phyloP scores from a whole-genome alignment of 2,888 invertebrate genomes.

The Hypercompe scribonia region DNA sequence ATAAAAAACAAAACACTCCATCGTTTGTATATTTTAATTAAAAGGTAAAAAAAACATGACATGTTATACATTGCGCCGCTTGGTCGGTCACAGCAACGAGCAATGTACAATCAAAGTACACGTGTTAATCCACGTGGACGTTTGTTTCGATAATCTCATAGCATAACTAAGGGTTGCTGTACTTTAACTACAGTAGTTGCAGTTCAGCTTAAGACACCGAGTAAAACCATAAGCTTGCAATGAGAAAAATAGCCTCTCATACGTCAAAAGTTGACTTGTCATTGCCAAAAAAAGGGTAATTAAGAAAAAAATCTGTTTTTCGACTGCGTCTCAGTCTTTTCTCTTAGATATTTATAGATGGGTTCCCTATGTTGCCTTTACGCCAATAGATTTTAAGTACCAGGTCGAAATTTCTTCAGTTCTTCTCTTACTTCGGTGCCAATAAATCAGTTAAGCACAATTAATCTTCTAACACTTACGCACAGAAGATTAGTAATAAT shows the following conservation, averaged over 20 bases:
- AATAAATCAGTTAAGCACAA: too few species aligned
- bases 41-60: constrained; percentile 33
- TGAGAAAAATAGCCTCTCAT: not conserved
- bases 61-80: constrained; percentile 30
- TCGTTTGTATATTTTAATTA: constrained; percentile 39
- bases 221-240: not conserved
- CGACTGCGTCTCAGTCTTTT: too few species aligned
- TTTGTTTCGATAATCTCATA: constrained; percentile 4
- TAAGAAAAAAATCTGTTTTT: too few species aligned
- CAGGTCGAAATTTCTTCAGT: too few species aligned
- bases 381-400: too few species aligned
- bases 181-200: constrained; percentile 2
- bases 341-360: too few species aligned
- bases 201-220: not conserved
- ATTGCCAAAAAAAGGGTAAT: too few species aligned
- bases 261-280: too few species aligned
- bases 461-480: too few species aligned
- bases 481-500: too few species aligned
- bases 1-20: not conserved
- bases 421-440: too few species aligned
- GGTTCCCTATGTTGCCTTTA: too few species aligned
- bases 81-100: constrained; percentile 27
- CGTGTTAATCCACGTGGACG: constrained; percentile 38
- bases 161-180: not conserved
- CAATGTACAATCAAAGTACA: constrained; percentile 46